A percentile compares a stretch with the other conserved stretches of the same genome.
phyloP scores from a whole-genome alignment of 2,888 invertebrate species.

The Sinodicranocentrus sp. region DNA sequence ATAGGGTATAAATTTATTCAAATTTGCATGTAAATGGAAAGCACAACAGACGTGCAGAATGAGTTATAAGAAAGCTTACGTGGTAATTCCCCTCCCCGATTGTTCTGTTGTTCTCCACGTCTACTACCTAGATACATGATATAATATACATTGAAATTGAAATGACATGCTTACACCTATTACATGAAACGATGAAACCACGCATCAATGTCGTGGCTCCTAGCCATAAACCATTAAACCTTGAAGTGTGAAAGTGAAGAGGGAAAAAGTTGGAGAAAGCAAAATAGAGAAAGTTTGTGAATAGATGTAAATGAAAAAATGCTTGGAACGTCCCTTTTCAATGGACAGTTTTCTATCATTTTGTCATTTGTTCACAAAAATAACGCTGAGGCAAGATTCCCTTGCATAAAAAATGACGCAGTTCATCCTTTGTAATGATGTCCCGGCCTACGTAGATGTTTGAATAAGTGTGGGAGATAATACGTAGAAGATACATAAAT shows the following conservation, averaged over 20 bases:
- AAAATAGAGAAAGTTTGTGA: slow-evolving; percentile 28
- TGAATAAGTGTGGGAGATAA: slow-evolving; percentile 22
- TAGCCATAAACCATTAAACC: not conserved
- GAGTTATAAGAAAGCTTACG: too few relatives aligned
- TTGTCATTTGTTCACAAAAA: too few relatives aligned
- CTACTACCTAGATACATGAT: too few relatives aligned
- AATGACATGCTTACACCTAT: too few relatives aligned
- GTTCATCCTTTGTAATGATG: not conserved
- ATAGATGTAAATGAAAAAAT: not conserved
- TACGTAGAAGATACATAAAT: slow-evolving; percentile 13
- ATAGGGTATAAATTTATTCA: too few relatives aligned
- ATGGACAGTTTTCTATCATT: not conserved
- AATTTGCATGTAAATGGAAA: slow-evolving; percentile 17
- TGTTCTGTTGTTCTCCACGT: too few relatives aligned
- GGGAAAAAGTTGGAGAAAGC: slow-evolving; percentile 30
- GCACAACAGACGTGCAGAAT: too few relatives aligned
- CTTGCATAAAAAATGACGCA: not conserved
- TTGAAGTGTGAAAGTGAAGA: slow-evolving; percentile 16
- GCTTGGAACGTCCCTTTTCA: not conserved
- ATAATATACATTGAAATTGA: too few relatives aligned
- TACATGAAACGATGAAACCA: too few relatives aligned
- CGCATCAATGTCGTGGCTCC: not conserved
- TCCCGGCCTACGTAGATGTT: not conserved
- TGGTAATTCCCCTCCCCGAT: too few relatives aligned
- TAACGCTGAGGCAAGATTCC: too few relatives aligned